phyloP scores from a whole-genome alignment of 1,140 invertebrate species.

The Bemisia tabaci region DNA sequence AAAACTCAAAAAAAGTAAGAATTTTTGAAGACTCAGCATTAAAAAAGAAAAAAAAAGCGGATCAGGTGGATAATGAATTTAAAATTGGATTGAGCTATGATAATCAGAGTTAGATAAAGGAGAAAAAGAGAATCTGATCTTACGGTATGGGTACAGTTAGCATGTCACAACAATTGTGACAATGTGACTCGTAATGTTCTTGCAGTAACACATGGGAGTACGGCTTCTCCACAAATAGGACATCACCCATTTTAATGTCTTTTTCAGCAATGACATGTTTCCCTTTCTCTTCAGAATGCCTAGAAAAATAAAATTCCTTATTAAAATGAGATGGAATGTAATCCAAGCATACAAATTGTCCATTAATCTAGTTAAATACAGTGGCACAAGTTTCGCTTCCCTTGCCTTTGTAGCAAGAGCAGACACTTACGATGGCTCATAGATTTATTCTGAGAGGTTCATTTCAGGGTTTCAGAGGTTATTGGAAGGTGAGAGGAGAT shows the following conservation, averaged over 20 bases:
- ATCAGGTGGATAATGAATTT: too few relatives aligned
- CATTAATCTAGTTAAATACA: not conserved
- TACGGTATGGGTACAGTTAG: constrained; percentile 34
- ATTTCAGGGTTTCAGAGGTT: too few relatives aligned
- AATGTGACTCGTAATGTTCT: constrained; percentile 33
- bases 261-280: constrained; percentile 38
- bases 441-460: too few relatives aligned
- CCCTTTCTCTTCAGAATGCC: constrained; percentile 32
- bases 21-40: too few relatives aligned
- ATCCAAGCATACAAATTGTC: not conserved
- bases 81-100: too few relatives aligned
- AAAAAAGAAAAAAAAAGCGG: too few relatives aligned
- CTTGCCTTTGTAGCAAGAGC: not conserved
- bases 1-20: too few relatives aligned
- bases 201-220: constrained; percentile 45
- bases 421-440: too few relatives aligned
- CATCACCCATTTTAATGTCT: constrained; percentile 43
- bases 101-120: too few relatives aligned
- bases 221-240: constrained; percentile 54
- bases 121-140: too few relatives aligned
- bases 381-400: not conserved
- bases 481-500: too few relatives aligned
- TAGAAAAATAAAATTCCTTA: constrained; percentile 13
- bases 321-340: not conserved
- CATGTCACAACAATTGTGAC: constrained; percentile 39